A percentile compares a stretch with the other conserved stretches of the same genome.
phyloP scores from a whole-genome alignment of 2,888 invertebrate genomes.

The Bhutanitis thaidina region DNA sequence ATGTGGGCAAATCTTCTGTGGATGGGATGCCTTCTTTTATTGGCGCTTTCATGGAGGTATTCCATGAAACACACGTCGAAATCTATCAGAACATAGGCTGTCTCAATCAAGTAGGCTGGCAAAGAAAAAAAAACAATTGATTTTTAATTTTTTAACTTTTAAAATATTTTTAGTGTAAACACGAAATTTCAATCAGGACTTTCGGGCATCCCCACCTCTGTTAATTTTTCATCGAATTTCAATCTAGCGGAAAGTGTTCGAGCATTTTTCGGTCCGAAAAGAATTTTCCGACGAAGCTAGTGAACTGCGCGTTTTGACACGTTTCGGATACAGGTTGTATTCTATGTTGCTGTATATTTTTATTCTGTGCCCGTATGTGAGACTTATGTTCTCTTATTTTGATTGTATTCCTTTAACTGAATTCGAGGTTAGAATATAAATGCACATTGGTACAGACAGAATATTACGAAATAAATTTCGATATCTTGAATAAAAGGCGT shows the following conservation, averaged over 20 bases:
- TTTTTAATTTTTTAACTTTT: background rate
- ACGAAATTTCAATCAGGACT: slow-evolving; percentile 16
- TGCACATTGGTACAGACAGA: too few relatives aligned
- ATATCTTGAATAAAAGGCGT: too few relatives aligned
- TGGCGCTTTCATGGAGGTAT: too few relatives aligned
- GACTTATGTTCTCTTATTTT: background rate
- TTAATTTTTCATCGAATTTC: slow-evolving; percentile 17
- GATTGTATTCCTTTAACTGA: background rate
- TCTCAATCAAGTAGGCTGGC: too few relatives aligned
- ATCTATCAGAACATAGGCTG: too few relatives aligned
- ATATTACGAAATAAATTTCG: too few relatives aligned
- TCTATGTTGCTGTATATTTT: slow-evolving; percentile 1
- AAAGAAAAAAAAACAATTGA: too few relatives aligned
- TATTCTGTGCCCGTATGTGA: slow-evolving; percentile 9
- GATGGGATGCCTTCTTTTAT: too few relatives aligned
- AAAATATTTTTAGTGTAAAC: slow-evolving; percentile 5
- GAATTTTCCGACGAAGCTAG: slow-evolving; percentile 6
- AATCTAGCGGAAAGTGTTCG: slow-evolving; percentile 12
- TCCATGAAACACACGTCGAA: too few relatives aligned
- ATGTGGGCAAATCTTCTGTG: too few relatives aligned
- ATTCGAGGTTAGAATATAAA: background rate
- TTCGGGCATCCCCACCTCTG: background rate
- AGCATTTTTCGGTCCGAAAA: slow-evolving; percentile 13
- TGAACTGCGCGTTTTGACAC: slow-evolving; percentile 5
- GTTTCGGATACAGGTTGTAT: slow-evolving; percentile 6